Evolutionary conservation across 2,113 vertebrate species (phyloP), one percentile per base, ranked within the genome.

Genomic region (Apteryx owenii): DNA sequence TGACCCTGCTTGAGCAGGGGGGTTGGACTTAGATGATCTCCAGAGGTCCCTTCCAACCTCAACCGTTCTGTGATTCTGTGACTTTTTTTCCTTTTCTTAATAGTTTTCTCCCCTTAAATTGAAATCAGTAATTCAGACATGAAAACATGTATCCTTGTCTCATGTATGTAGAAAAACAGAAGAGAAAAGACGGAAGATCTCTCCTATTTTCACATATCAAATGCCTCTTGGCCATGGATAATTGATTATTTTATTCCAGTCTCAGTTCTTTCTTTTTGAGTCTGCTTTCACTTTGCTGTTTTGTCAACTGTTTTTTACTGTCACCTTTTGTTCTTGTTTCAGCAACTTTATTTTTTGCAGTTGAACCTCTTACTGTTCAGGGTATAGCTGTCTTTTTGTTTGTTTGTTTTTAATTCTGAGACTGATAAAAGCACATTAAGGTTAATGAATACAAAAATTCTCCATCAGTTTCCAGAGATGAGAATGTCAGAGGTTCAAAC

Each of bases 381-480:
- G 60, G 85, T 83, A 42, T 78, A 50, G 75, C 64, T 92, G 50
- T 44, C 36, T 64, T 70, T 68, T 81, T 93, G 42, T 94, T 89
- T 92, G n/a, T 85, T 90, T 96, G 44, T 29, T 85, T 95, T 85
- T 91, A 94, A 68, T 89, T 73, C 54, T 65, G 92, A 89, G 70
- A 76, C 79, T 26, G 9, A 91, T 90, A 95, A 94, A 95, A 88
- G 36, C 75, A 75, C 81, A 93, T 90, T 97, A 97, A 95, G 93
- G 85, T 94, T 95, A 97, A 97, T 93, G 79, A 88, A 93, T 96
- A 81, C 84, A 94, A 89, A 95, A 94, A 89, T 91, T 90, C 71
- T 93, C 60, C 64, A 81, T 73, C 84, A 85, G 40, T 94, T 95
- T 91, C 81, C 79, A 71, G 79, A 95, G 68, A 88, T 70, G 76